These are phyloP conservation scores for Tychaedon coryphoeus DNA, from an alignment of 2,113 vertebrate genomes.

Conservation along the genomic window DNA sequence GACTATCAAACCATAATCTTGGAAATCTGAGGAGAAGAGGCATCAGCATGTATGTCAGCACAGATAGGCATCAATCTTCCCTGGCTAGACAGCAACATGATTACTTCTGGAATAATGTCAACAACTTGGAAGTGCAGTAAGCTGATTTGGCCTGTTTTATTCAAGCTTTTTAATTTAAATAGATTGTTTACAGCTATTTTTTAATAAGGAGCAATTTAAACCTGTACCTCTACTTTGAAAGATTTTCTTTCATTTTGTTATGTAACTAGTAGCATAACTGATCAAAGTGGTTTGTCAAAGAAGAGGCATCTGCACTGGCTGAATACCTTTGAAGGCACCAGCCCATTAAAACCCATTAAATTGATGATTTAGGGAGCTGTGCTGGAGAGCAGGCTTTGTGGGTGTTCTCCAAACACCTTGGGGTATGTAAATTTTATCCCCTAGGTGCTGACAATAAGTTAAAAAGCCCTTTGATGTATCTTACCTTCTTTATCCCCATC, in stretches of 20 bases:
- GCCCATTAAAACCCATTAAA: constrained; percentile 20
- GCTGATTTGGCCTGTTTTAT: not conserved
- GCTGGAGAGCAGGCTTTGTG: not conserved
- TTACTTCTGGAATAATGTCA: constrained; percentile 44
- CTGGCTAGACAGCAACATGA: constrained; percentile 36
- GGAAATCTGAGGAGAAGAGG: constrained; percentile 23
- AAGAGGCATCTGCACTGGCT: not conserved
- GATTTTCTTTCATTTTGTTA: not conserved
- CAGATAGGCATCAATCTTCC: constrained; percentile 25
- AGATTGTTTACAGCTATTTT: not conserved
- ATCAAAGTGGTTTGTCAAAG: constrained; percentile 40
- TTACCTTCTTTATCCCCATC: not conserved
- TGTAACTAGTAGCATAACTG: not conserved
- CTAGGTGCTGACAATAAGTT: not conserved
- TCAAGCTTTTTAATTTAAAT: not conserved
- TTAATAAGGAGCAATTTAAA: not conserved
- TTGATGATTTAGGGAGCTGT: not conserved
- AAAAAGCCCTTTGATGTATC: not conserved
- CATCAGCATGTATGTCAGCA: constrained; percentile 37
- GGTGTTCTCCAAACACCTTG: not conserved
- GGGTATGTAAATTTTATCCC: not conserved
- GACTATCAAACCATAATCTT: constrained; percentile 35
- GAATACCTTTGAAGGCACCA: constrained; percentile 24
- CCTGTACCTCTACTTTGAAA: not conserved
- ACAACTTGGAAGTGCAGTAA: not conserved